Percentiles rank a stretch among this genome's conserved stretches.
Evolutionary conservation across 2,888 invertebrate genomes (phyloP).

Genomic region (Lamellibrachia satsuma): DNA sequence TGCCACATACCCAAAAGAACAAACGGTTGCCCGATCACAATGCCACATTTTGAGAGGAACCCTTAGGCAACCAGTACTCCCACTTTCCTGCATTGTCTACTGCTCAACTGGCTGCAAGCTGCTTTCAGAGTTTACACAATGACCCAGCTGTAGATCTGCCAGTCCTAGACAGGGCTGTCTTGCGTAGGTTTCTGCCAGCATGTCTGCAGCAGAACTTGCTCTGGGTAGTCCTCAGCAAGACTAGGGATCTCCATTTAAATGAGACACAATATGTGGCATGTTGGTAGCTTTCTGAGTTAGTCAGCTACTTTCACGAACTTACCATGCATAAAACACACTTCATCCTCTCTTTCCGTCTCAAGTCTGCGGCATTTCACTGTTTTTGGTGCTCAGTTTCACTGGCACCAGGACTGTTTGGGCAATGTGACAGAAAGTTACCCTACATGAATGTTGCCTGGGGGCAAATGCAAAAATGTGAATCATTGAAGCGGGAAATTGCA

Average conservation of each 20-base stretch:
- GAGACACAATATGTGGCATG: background rate
- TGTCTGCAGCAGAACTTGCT: background rate
- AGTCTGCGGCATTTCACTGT: background rate
- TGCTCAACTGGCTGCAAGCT: background rate
- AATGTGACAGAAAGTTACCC: background rate
- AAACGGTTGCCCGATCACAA: background rate
- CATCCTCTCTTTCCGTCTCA: background rate
- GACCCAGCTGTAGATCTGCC: background rate
- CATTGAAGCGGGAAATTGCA: background rate
- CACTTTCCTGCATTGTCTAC: slow-evolving; percentile 2
- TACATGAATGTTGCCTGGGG: background rate
- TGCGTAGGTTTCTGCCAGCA: background rate
- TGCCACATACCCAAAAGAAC: background rate
- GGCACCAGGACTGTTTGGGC: background rate
- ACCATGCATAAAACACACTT: slow-evolving; percentile 4
- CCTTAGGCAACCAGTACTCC: background rate
- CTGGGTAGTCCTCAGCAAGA: background rate
- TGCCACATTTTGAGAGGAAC: background rate
- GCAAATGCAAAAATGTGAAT: slow-evolving; percentile 17
- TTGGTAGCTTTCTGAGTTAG: background rate
- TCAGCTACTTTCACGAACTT: background rate
- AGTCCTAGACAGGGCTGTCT: background rate
- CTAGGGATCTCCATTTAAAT: background rate
- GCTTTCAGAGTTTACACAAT: background rate
- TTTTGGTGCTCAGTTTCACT: background rate